Conservation (phyloP, 1,140 invertebrate species). For the Tetragnatha versicolor region DNA sequence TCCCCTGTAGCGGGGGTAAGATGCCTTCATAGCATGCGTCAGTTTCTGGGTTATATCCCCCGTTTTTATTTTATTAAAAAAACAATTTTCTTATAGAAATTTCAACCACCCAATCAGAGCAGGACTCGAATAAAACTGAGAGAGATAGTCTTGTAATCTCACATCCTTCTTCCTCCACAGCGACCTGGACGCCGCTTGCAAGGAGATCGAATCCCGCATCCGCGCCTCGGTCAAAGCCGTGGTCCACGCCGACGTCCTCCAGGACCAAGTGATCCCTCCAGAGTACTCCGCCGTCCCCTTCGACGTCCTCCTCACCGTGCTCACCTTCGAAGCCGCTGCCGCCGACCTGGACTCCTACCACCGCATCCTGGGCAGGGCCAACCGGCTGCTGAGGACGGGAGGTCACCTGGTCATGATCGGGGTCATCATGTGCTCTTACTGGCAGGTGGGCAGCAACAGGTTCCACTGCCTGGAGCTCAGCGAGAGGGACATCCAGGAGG, state of each 20-base stretch:
- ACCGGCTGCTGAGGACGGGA: neutral
- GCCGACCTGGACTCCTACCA: conserved; percentile 13
- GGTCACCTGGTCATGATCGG: conserved; percentile 20
- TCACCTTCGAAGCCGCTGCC: conserved; percentile 28
- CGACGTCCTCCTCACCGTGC: conserved; percentile 3
- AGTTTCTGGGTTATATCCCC: too few relatives aligned
- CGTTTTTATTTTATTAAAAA: neutral
- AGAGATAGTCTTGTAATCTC: too few relatives aligned
- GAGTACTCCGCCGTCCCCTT: conserved; percentile 1
- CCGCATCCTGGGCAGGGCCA: conserved; percentile 7
- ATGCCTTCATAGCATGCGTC: too few relatives aligned
- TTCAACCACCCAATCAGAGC: too few relatives aligned
- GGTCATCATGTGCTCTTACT: neutral
- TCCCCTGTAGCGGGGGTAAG: too few relatives aligned
- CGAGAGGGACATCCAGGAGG: neutral
- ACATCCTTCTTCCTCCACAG: conserved; percentile 1
- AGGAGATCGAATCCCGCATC: conserved; percentile 27
- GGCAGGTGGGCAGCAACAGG: conserved; percentile 28
- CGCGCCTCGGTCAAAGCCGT: conserved; percentile 23
- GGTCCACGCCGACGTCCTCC: conserved; percentile 4
- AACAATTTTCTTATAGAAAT: too few relatives aligned
- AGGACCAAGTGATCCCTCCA: conserved; percentile 7
- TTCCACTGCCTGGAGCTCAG: conserved; percentile 15
- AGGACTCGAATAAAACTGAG: too few relatives aligned
- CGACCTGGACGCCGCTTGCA: neutral